These are phyloP conservation scores for Hirtodrosophila cameraria DNA, from an alignment of 2,888 invertebrate species.

Conservation along the genomic window DNA sequence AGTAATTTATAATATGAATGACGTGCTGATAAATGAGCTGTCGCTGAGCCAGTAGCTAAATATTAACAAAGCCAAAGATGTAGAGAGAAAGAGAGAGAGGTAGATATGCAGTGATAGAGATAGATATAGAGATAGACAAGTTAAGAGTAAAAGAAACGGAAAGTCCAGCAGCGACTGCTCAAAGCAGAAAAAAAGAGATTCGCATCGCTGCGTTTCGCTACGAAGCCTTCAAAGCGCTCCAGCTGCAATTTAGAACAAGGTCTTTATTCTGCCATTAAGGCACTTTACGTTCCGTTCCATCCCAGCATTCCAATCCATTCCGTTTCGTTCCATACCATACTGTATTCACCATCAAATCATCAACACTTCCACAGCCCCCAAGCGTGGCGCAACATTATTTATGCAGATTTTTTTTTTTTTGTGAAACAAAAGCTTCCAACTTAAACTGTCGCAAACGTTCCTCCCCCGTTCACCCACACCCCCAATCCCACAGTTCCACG, in stretches of 20 bases:
- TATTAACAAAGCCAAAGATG: constrained; percentile 44
- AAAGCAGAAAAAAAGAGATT: constrained; percentile 18
- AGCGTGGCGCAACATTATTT: constrained; percentile 73
- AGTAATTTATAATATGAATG: constrained; percentile 59
- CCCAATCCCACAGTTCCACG: too few relatives aligned
- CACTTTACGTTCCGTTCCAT: constrained; percentile 55
- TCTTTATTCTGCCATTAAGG: constrained; percentile 64
- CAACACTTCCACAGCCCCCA: constrained; percentile 65
- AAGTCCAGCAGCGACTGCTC: constrained; percentile 16
- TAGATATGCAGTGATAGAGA: background rate
- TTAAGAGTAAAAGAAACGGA: background rate
- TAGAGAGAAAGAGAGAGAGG: background rate
- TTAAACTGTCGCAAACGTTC: constrained; percentile 61
- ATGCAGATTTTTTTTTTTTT: constrained; percentile 73
- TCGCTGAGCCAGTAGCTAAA: constrained; percentile 56
- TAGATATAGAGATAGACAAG: background rate
- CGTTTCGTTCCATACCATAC: constrained; percentile 50
- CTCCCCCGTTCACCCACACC: too few relatives aligned
- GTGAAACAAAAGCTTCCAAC: constrained; percentile 67
- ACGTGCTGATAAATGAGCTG: constrained; percentile 63
- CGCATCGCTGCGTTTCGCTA: constrained; percentile 38
- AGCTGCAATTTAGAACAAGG: constrained; percentile 58
- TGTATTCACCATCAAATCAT: constrained; percentile 72
- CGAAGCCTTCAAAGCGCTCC: constrained; percentile 50
- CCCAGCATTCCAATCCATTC: constrained; percentile 52